Conservation (phyloP, 2,113 vertebrate species). For the Rhynchomys soricoides region DNA sequence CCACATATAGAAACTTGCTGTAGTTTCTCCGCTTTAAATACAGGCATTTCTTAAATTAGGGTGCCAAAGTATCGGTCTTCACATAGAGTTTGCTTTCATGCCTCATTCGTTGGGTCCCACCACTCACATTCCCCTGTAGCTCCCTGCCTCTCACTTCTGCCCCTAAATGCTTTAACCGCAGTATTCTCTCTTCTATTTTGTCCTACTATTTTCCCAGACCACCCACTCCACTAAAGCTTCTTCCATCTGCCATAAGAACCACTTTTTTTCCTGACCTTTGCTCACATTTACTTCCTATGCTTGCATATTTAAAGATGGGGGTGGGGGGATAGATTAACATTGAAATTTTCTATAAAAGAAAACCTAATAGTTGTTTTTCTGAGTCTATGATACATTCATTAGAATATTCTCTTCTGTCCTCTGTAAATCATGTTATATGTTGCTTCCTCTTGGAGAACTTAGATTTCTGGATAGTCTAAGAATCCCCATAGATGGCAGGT, state of each 20-base stretch:
- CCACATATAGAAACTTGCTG: not conserved
- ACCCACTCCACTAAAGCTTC: not conserved
- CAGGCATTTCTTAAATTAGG: not conserved
- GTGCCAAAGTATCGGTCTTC: not conserved
- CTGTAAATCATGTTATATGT: not conserved
- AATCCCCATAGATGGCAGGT: accelerated
- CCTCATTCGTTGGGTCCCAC: not conserved
- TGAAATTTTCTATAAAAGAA: not conserved
- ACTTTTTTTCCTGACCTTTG: not conserved
- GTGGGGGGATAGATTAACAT: not conserved
- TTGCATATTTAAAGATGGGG: not conserved
- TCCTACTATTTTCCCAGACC: not conserved
- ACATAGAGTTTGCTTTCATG: not conserved
- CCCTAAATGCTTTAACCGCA: not conserved
- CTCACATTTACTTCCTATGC: not conserved
- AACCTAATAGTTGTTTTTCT: not conserved
- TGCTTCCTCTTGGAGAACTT: not conserved
- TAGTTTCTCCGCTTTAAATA: not conserved
- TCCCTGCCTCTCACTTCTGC: not conserved
- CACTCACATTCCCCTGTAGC: not conserved
- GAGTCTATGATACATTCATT: not conserved
- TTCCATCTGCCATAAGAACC: no score
- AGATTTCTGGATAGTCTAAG: not conserved
- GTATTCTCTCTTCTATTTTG: not conserved
- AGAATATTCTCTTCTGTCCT: not conserved